Evolutionary conservation across 2,113 vertebrate species (phyloP).

Genomic region (Oryzias melastigma): DNA sequence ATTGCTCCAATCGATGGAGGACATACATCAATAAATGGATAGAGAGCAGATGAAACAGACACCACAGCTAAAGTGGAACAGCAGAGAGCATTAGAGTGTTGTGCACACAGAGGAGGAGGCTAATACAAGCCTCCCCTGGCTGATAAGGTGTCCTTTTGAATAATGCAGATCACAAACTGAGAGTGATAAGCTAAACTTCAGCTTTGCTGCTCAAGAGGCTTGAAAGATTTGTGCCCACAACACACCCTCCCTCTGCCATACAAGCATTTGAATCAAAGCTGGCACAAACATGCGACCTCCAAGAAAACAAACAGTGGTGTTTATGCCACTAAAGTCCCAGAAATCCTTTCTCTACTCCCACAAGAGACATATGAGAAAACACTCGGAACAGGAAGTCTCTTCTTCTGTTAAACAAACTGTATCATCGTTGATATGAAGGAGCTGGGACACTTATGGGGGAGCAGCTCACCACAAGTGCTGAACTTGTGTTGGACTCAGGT

Average conservation of each 20-base stretch:
- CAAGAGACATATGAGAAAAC: constrained; percentile 11
- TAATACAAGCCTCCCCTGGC: constrained; percentile 28
- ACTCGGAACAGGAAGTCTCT: constrained; percentile 31
- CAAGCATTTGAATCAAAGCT: constrained; percentile 1
- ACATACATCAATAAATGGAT: constrained; percentile 75
- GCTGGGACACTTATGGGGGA: constrained; percentile 31
- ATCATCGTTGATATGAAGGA: constrained; percentile 22
- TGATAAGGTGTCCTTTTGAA: constrained; percentile 65
- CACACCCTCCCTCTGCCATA: constrained; percentile 13
- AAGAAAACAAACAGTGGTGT: constrained; percentile 9
- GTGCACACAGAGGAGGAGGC: constrained; percentile 31
- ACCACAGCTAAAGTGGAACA: constrained; percentile 55
- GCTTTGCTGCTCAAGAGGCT: constrained; percentile 37
- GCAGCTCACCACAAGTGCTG: constrained; percentile 46
- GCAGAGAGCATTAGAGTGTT: constrained; percentile 45
- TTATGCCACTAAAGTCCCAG: constrained; percentile 30
- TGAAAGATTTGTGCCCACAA: constrained; percentile 10
- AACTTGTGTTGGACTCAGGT: constrained; percentile 47
- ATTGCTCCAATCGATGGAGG: constrained; percentile 68
- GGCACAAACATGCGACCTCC: constrained; percentile 26
- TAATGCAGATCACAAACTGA: constrained; percentile 60
- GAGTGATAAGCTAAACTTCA: constrained; percentile 52
- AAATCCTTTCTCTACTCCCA: constrained; percentile 13
- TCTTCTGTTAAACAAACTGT: constrained; percentile 25
- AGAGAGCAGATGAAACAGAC: constrained; percentile 72